These are phyloP conservation scores for Halictus rubicundus DNA, from an alignment of 1,140 invertebrate species.

Conservation along the genomic window DNA sequence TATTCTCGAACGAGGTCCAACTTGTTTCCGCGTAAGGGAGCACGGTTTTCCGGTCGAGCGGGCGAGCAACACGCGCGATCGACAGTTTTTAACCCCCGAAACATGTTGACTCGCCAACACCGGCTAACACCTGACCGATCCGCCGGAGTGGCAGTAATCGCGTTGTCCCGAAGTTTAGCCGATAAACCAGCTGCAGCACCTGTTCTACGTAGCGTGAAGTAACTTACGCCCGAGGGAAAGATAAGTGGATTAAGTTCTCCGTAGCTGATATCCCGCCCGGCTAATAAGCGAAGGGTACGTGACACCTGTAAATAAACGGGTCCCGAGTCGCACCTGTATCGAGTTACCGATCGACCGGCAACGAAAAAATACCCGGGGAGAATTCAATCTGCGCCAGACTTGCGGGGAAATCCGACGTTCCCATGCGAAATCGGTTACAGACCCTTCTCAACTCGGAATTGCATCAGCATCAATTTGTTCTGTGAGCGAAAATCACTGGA, in stretches of 20 bases:
- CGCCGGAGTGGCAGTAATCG: conserved; percentile 48
- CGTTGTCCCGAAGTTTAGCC: conserved; percentile 58
- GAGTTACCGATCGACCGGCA: conserved; percentile 28
- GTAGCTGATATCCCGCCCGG: conserved; percentile 46
- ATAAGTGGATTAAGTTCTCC: conserved; percentile 68
- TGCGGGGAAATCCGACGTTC: not conserved
- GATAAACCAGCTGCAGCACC: conserved; percentile 56
- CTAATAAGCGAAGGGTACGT: conserved; percentile 50
- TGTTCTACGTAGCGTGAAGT: conserved; percentile 60
- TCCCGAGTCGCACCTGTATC: conserved; percentile 20
- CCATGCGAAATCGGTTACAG: not conserved
- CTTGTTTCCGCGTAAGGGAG: not conserved
- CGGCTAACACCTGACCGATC: conserved; percentile 43
- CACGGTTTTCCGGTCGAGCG: conserved; percentile 15
- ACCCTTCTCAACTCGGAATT: not conserved
- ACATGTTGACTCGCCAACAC: conserved; percentile 32
- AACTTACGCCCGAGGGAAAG: conserved; percentile 48
- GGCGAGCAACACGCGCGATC: not conserved
- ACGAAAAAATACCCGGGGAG: not conserved
- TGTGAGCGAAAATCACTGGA: too few species aligned
- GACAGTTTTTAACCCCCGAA: conserved; percentile 53
- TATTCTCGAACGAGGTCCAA: too few species aligned
- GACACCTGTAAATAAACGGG: conserved; percentile 35
- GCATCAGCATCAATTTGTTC: too few species aligned
- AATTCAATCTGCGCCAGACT: not conserved